A percentile compares a stretch with the other conserved stretches of the same genome.
These are phyloP conservation scores for Paracentrotus lividus DNA, from an alignment of 53 echinoderm and acorn worm species.

Conservation along the genomic window DNA sequence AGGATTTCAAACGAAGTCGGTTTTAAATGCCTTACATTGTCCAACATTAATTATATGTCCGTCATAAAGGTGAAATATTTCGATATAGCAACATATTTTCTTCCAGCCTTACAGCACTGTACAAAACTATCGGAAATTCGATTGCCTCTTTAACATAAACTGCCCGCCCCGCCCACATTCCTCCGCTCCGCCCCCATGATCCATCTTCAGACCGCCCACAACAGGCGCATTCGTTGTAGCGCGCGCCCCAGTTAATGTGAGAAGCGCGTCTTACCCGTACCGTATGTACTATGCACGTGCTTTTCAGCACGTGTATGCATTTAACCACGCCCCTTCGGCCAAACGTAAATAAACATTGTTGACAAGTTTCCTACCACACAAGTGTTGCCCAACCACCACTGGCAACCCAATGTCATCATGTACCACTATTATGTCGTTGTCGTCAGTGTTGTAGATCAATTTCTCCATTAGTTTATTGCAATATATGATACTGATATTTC, in stretches of 20 bases:
- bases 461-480: too few relatives aligned
- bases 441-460: too few relatives aligned
- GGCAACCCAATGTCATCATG: not conserved
- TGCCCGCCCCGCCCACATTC: not conserved
- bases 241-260: slow-evolving; percentile 20
- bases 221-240: not conserved
- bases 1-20: too few relatives aligned
- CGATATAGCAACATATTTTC: too few relatives aligned
- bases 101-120: too few relatives aligned
- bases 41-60: too few relatives aligned
- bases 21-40: too few relatives aligned
- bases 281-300: slow-evolving; percentile 28
- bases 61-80: too few relatives aligned
- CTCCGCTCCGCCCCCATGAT: not conserved
- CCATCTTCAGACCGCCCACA: slow-evolving; percentile 4
- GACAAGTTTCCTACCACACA: not conserved
- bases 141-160: too few relatives aligned
- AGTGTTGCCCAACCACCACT: not conserved
- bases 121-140: too few relatives aligned
- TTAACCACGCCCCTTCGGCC: slow-evolving; percentile 31
- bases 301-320: slow-evolving; percentile 12
- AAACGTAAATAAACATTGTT: slow-evolving; percentile 33
- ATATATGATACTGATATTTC: too few relatives aligned
- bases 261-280: too few relatives aligned
- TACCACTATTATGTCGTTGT: not conserved